Evolutionary conservation across 2,113 vertebrate species (phyloP), one percentile per base, ranked within the genome.

Genomic region (Pachypanchax playfairii): DNA sequence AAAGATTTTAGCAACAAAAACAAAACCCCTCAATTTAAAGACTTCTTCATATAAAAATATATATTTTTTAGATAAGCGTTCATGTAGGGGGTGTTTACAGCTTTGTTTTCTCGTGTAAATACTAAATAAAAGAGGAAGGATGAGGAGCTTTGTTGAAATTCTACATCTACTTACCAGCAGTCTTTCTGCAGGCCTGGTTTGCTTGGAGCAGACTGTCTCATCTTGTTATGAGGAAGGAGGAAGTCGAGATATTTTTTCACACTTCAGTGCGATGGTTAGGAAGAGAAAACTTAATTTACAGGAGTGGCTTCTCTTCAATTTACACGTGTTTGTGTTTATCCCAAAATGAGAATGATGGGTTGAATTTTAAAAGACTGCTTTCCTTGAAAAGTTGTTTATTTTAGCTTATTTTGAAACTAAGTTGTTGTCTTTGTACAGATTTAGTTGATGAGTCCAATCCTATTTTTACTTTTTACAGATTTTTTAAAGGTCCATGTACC

Each of bases 91-190:
- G 85, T 82, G 71, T 85, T 85, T 81, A 81, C 80, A 50, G 55
- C 50, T 63, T 70, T 77, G 73, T 84, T 76, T 92, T 89, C 83
- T 79, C 89, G 46, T 79, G 88, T 86, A 91, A 87, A 88, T 74
- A 64, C 79, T 31, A 88, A 53, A 82, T 75, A 66, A 73, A 71
- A 84, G 79, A 73, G 60, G 65, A 33, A 76, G 73, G 73, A 60
- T 65, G 65, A 42, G 51, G 56, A 86, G 66, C 78, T 80, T 53
- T 65, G 73, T 49, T 84, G 83, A 79, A 91, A 92, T 91, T 91
- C 85, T 82, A 24, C 89, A 85, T 86, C 66, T 88, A 77, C 80
- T 70, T 86, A 85, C 74, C 75, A 85, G 35, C 76, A 61, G 50
- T 67, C 39, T 22, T 38, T 33, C 5, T 31, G 47, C 53, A 28